Conservation (phyloP, 2,113 vertebrate genomes). For the Saccopteryx bilineata region DNA sequence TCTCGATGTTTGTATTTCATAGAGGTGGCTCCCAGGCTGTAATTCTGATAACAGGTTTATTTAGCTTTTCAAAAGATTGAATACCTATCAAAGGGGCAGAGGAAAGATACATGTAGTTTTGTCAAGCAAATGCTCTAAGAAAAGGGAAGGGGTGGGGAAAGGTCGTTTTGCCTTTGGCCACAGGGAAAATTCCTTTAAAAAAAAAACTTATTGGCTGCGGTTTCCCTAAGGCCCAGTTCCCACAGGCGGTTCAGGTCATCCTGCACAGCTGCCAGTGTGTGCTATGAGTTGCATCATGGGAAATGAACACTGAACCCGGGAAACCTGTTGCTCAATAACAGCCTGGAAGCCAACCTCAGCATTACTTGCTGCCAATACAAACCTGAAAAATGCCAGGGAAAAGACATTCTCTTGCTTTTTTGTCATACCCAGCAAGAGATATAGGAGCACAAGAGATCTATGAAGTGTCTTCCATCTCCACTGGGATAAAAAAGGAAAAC, state of each 20-base stretch:
- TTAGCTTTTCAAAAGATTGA: background rate
- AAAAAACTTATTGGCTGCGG: background rate
- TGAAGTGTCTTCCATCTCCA: slow-evolving; percentile 13
- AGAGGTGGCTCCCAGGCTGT: background rate
- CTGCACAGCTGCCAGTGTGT: background rate
- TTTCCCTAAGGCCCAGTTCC: background rate
- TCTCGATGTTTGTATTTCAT: background rate
- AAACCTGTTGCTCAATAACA: background rate
- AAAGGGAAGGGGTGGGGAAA: background rate
- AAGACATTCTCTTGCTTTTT: background rate
- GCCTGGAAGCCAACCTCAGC: background rate
- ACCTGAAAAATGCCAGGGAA: background rate
- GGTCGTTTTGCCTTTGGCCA: background rate
- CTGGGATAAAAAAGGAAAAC: background rate
- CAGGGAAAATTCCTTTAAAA: background rate
- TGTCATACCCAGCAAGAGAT: background rate
- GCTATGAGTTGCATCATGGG: background rate
- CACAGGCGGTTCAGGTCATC: background rate
- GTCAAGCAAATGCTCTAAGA: background rate
- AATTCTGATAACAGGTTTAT: background rate
- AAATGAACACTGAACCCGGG: background rate
- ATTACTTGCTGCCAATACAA: background rate
- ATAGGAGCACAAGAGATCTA: background rate
- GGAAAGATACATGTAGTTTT: slow-evolving; percentile 26
- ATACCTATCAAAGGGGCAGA: background rate